phyloP scores from a whole-genome alignment of 2,113 vertebrate genomes.

The Ceratotherium simum region DNA sequence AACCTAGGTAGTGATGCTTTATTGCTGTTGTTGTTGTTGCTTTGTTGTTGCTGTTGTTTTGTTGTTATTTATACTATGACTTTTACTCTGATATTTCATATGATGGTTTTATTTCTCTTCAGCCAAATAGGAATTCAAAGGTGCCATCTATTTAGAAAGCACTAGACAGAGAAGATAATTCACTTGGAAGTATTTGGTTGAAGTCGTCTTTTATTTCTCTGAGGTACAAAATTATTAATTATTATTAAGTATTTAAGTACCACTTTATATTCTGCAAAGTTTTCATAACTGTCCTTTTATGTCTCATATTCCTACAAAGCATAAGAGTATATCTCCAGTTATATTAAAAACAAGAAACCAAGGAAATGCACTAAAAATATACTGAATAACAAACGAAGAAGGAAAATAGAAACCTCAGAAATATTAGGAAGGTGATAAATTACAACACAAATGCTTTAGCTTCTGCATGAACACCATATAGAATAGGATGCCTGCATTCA shows the following conservation, averaged over 20 bases:
- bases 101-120: slow-evolving; percentile 32
- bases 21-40: neutral
- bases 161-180: neutral
- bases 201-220: slow-evolving; percentile 5
- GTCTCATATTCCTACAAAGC: neutral
- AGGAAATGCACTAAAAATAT: neutral
- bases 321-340: neutral
- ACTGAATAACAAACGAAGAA: neutral
- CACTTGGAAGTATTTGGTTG: neutral
- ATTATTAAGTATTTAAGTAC: slow-evolving; percentile 54
- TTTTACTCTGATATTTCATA: neutral
- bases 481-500: neutral
- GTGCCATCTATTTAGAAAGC: neutral
- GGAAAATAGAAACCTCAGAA: neutral
- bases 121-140: slow-evolving; percentile 13
- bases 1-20: neutral
- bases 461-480: neutral
- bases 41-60: neutral
- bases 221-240: slow-evolving; percentile 59
- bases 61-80: neutral
- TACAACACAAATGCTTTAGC: neutral
- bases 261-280: slow-evolving; percentile 31
- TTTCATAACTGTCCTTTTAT: slow-evolving; percentile 24
- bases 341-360: neutral
- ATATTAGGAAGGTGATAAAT: neutral